Base-by-base conservation (phyloP, 1,140 invertebrate genomes). In the Drosophila nigrodunni region DNA sequence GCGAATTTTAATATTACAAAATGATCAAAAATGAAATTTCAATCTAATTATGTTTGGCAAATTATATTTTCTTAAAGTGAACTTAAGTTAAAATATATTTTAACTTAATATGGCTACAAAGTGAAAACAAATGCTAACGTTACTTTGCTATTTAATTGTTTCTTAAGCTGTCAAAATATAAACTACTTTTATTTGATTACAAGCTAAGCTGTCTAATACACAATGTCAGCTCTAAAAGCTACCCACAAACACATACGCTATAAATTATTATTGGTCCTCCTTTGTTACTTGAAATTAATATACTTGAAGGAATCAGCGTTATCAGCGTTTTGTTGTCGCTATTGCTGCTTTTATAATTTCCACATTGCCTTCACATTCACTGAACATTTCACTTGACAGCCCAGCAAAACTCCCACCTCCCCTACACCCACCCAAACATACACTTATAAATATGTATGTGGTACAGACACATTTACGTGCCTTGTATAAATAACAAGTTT, bases 401-500 rank as follows among this genome's bases (percentile, higher is more conserved):
- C 34, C 55, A 61, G 3, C 21, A 61, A 11, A 34, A 49, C 34
- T 52, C n/a, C 21, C 35, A 39, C 11, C 18, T 7, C 2, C 49
- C 1, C 58, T 11, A 10, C 10, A 11, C 18, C 18, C 39, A 41
- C 58, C 43, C 57, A 67, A 8, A 54, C 21, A 41, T 21, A 49
- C 21, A 8, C 57, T 69, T 18, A 47, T 55, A 52, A 21, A 18
- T 58, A 54, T 30, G 13, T 59, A 59, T 59, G 13, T 34, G 3
- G 44, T 43, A 70, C 21, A 41, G 43, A 52, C 41, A 21, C 60
- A 54, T 41, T 50, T 89, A 85, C 85, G 85, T 89, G 85, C 69
- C 65, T 76, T 82, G 85, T 80, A 80, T 89, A 85, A 89, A 85
- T 89, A 85, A 89, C 47, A 88, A 85, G 50, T 68, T 74, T 66